phyloP scores from a whole-genome alignment of 2,113 vertebrate species.

The Ochotona curzoniae region DNA sequence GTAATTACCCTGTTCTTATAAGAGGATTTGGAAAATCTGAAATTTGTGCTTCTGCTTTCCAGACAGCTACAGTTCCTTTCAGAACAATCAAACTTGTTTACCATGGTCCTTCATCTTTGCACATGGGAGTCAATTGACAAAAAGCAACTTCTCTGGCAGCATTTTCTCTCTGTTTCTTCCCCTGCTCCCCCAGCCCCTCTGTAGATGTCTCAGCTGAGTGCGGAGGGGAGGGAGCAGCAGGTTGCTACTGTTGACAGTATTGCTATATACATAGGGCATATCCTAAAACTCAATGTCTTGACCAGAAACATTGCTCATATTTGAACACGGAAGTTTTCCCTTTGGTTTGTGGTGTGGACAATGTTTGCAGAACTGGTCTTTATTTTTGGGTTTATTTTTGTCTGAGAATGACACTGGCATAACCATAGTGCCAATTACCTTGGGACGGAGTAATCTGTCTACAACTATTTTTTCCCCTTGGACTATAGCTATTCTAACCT shows the following conservation, averaged over 20 bases:
- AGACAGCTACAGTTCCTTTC: slow-evolving; percentile 51
- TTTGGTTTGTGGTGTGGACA: slow-evolving; percentile 57
- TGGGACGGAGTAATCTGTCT: slow-evolving; percentile 42
- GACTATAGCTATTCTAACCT: slow-evolving; percentile 32
- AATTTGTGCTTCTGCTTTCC: background rate
- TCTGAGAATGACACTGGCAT: slow-evolving; percentile 29
- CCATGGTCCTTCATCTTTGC: background rate
- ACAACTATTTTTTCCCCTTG: background rate
- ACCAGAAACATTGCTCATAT: slow-evolving; percentile 53
- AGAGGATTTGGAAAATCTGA: slow-evolving; percentile 32
- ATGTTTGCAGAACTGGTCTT: slow-evolving; percentile 54
- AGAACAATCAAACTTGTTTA: slow-evolving; percentile 1
- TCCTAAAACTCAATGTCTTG: background rate
- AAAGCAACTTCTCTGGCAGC: background rate
- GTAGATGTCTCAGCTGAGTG: too few species aligned
- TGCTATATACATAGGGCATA: background rate
- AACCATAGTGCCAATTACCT: slow-evolving; percentile 47
- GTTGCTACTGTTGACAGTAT: background rate
- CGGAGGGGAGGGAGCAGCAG: background rate
- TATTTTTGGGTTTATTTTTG: slow-evolving; percentile 67
- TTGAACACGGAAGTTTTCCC: slow-evolving; percentile 58
- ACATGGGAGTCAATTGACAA: background rate
- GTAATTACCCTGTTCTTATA: background rate
- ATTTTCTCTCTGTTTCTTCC: too few species aligned
- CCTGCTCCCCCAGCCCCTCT: too few species aligned